These are phyloP conservation scores for Scrobipalpa costella DNA, from an alignment of 2,888 invertebrate species.

Conservation along the genomic window DNA sequence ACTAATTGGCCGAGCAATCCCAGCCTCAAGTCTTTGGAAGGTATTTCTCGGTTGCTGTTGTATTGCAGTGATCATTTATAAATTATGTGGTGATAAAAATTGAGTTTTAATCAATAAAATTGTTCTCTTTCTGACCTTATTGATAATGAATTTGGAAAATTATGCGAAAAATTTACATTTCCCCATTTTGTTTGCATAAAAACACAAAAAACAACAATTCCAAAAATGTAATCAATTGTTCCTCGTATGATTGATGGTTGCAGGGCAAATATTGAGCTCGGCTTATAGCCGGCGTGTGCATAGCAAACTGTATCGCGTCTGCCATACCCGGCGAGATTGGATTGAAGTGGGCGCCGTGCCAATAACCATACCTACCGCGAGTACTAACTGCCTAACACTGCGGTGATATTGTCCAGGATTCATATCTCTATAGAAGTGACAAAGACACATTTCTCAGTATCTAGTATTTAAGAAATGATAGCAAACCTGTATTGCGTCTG, in stretches of 20 bases:
- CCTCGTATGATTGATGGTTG: slow-evolving; percentile 18
- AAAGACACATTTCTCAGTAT: neutral
- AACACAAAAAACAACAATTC: neutral
- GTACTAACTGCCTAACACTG: slow-evolving; percentile 18
- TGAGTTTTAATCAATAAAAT: too few relatives aligned
- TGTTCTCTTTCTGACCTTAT: too few relatives aligned
- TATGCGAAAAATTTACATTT: too few relatives aligned
- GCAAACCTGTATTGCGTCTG: neutral
- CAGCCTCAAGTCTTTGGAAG: too few relatives aligned
- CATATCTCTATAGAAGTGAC: slow-evolving; percentile 6
- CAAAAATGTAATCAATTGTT: slow-evolving; percentile 13
- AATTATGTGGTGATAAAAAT: too few relatives aligned
- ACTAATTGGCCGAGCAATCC: too few relatives aligned
- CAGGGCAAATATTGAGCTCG: slow-evolving; percentile 19
- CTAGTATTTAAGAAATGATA: neutral
- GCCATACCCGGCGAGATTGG: slow-evolving; percentile 49
- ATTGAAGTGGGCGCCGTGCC: slow-evolving; percentile 57
- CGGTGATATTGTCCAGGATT: slow-evolving; percentile 16
- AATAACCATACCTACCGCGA: slow-evolving; percentile 33
- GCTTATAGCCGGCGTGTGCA: slow-evolving; percentile 29
- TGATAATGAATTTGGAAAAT: too few relatives aligned
- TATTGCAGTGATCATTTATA: too few relatives aligned
- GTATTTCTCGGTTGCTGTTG: too few relatives aligned
- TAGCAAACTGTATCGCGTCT: slow-evolving; percentile 44
- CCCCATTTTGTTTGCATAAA: neutral